Evolutionary conservation across 2,888 invertebrate genomes (phyloP).

Genomic region (Opisthograptis luteolata): DNA sequence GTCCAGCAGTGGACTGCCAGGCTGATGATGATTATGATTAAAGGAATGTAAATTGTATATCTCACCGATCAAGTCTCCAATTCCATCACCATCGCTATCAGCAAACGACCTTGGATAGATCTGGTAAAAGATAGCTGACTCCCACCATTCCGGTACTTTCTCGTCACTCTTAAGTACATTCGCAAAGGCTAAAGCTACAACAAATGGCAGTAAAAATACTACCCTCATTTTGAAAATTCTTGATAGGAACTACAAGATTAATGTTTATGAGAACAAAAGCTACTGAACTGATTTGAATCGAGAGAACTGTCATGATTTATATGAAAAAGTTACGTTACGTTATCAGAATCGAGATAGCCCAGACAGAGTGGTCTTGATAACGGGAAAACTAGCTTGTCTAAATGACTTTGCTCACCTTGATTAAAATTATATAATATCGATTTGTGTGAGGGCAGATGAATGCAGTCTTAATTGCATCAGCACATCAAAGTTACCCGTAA

Average conservation of each 20-base stretch:
- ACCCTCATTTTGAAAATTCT: slow-evolving; percentile 54
- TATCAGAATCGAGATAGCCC: slow-evolving; percentile 33
- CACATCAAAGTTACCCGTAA: no score
- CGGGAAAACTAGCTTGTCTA: background rate
- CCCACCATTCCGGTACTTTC: slow-evolving; percentile 87
- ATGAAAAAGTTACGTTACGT: slow-evolving; percentile 28
- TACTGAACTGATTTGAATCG: slow-evolving; percentile 21
- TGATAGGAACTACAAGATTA: background rate
- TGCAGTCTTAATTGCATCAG: no score
- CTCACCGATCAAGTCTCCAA: slow-evolving; percentile 85
- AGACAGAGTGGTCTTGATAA: slow-evolving; percentile 43
- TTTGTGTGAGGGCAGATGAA: no score
- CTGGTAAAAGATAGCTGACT: slow-evolving; percentile 90
- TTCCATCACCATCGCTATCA: slow-evolving; percentile 90
- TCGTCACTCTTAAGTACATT: slow-evolving; percentile 46
- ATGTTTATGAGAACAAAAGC: background rate
- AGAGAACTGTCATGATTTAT: slow-evolving; percentile 40
- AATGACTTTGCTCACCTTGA: background rate
- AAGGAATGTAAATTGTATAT: background rate
- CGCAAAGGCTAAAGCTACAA: slow-evolving; percentile 44
- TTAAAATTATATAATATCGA: no score
- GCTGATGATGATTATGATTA: background rate
- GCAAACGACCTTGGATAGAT: slow-evolving; percentile 91
- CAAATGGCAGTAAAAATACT: slow-evolving; percentile 51
- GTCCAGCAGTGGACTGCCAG: no score